phyloP scores from a whole-genome alignment of 2,797 vertebrate species.

The Oreonectes daqikongensis region DNA sequence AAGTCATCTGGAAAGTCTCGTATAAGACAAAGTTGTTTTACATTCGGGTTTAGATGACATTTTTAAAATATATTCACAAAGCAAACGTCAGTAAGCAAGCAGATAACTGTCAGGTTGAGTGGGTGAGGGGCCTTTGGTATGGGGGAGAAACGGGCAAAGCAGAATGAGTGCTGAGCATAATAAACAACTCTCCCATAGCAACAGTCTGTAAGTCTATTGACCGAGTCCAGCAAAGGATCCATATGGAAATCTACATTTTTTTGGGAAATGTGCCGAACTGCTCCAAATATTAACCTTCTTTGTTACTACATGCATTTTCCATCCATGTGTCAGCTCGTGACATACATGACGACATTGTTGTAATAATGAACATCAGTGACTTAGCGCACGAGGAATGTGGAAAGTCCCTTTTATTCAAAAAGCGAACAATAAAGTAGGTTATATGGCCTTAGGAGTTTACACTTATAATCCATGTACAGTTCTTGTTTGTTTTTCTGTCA shows the following conservation, averaged over 20 bases:
- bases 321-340: not conserved
- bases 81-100: too few species aligned
- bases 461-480: not conserved
- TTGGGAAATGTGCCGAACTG: not conserved
- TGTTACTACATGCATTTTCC: not conserved
- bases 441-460: not conserved
- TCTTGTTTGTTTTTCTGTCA: not conserved
- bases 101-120: conserved; percentile 16
- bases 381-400: not conserved
- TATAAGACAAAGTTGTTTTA: not conserved
- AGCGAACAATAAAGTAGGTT: not conserved
- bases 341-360: not conserved
- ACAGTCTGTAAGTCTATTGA: conserved; percentile 24
- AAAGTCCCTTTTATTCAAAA: conserved; percentile 18
- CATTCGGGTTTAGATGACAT: not conserved
- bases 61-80: too few species aligned
- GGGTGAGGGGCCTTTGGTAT: conserved; percentile 31
- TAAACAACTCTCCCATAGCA: conserved; percentile 34
- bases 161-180: conserved; percentile 42
- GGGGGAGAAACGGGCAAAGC: conserved; percentile 12
- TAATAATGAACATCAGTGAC: not conserved
- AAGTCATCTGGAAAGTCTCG: not conserved
- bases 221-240: conserved; percentile 7
- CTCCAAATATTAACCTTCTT: not conserved
- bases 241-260: not conserved